phyloP scores from a whole-genome alignment of 2,113 vertebrate genomes.

The Australoheros scitulus region DNA sequence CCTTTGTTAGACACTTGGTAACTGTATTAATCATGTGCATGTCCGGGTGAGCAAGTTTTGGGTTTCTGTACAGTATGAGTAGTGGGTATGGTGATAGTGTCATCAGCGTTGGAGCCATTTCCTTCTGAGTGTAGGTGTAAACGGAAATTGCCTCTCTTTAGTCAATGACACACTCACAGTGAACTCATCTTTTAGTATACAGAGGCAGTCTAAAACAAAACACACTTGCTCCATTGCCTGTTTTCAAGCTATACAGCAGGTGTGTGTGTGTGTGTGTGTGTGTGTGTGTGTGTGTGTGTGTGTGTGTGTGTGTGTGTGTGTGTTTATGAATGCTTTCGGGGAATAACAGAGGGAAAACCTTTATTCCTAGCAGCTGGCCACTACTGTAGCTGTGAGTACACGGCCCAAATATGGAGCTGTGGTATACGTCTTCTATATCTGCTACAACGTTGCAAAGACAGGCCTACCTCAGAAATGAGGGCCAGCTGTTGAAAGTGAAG shows the following conservation, averaged over 20 bases:
- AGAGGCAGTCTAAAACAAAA: slow-evolving; percentile 54
- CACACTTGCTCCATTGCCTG: slow-evolving; percentile 32
- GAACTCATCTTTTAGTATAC: slow-evolving; percentile 64
- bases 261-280: slow-evolving; percentile 49
- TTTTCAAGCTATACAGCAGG: slow-evolving; percentile 49
- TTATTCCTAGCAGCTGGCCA: slow-evolving; percentile 68
- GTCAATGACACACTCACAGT: slow-evolving; percentile 49
- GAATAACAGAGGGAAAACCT: slow-evolving; percentile 58
- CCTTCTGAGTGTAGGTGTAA: slow-evolving; percentile 32
- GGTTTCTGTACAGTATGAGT: not conserved
- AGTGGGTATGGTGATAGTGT: not conserved
- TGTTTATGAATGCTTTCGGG: slow-evolving; percentile 56
- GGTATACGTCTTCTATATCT: slow-evolving; percentile 66
- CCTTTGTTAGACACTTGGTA: slow-evolving; percentile 57
- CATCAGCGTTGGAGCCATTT: not conserved
- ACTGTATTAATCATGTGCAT: slow-evolving; percentile 39
- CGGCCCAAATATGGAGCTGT: slow-evolving; percentile 74
- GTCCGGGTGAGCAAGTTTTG: slow-evolving; percentile 21
- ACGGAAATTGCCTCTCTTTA: slow-evolving; percentile 10
- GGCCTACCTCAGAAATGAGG: slow-evolving; percentile 46
- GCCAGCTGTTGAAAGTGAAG: slow-evolving; percentile 63
- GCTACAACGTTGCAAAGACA: slow-evolving; percentile 56
- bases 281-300: slow-evolving; percentile 44
- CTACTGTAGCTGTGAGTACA: slow-evolving; percentile 54
- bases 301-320: slow-evolving; percentile 43